phyloP scores from a whole-genome alignment of 1,140 invertebrate species.

The Forficula auricularia region DNA sequence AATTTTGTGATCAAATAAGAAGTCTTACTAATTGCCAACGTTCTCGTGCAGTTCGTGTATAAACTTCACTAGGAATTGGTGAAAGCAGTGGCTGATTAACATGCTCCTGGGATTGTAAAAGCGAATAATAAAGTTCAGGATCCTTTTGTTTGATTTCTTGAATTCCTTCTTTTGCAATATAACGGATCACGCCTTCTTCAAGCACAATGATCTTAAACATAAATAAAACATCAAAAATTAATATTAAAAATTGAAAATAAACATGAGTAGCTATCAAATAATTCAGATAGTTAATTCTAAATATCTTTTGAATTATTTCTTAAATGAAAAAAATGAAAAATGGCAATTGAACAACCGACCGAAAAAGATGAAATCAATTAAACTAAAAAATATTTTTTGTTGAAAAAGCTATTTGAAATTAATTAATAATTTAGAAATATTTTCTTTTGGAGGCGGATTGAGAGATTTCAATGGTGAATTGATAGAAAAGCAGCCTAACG shows the following conservation, averaged over 20 bases:
- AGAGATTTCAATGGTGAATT: too few relatives aligned
- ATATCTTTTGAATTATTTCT: too few relatives aligned
- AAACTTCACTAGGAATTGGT: conserved; percentile 10
- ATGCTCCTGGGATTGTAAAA: conserved; percentile 17
- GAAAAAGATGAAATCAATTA: too few relatives aligned
- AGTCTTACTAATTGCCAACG: conserved; percentile 41
- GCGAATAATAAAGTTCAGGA: conserved; percentile 24
- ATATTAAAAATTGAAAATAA: too few relatives aligned
- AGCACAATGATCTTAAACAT: conserved; percentile 31
- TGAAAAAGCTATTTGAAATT: too few relatives aligned
- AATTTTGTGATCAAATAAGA: too few relatives aligned
- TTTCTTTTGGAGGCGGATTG: too few relatives aligned
- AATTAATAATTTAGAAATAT: too few relatives aligned
- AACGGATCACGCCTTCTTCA: conserved; percentile 29
- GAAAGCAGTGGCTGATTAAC: conserved; percentile 14
- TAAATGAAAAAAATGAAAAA: conserved; percentile 11
- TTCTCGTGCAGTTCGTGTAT: conserved; percentile 33
- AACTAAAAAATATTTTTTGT: too few relatives aligned
- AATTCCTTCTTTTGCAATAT: conserved; percentile 33
- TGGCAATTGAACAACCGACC: conserved; percentile 1
- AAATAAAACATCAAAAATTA: conserved; percentile 5
- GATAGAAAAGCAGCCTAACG: too few relatives aligned
- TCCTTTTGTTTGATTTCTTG: conserved; percentile 37
- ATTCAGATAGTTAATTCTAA: too few relatives aligned
- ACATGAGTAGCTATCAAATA: too few relatives aligned